A percentile compares a stretch with the other conserved stretches of the same genome.
These are phyloP conservation scores for Neodiprion lecontei DNA, from an alignment of 1,140 invertebrate genomes.

Conservation along the genomic window DNA sequence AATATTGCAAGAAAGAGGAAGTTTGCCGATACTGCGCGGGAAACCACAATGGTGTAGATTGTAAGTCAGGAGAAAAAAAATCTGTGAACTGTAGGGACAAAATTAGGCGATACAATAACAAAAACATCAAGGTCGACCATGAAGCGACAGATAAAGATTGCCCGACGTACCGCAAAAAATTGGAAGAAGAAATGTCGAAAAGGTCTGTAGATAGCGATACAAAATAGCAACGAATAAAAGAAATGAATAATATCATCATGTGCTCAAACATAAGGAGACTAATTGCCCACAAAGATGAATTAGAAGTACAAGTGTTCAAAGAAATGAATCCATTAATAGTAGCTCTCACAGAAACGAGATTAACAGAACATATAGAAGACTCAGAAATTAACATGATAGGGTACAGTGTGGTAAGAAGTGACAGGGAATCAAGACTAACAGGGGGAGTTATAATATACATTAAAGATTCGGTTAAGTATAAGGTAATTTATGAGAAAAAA, in stretches of 20 bases:
- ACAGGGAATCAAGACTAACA: slow-evolving; percentile 16
- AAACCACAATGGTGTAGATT: slow-evolving; percentile 15
- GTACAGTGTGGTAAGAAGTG: slow-evolving; percentile 14
- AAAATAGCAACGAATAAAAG: slow-evolving; percentile 15
- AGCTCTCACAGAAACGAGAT: slow-evolving; percentile 17
- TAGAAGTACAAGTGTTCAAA: background rate
- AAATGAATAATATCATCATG: background rate
- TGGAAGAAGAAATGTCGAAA: slow-evolving; percentile 9
- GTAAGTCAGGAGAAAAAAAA: slow-evolving; percentile 4
- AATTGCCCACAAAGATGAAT: slow-evolving; percentile 18
- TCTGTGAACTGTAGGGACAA: slow-evolving; percentile 23
- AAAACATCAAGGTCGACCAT: slow-evolving; percentile 16
- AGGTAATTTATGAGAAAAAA: background rate
- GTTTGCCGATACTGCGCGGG: slow-evolving; percentile 21
- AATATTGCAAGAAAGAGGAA: slow-evolving; percentile 24
- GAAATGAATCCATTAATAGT: slow-evolving; percentile 13
- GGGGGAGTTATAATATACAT: slow-evolving; percentile 22
- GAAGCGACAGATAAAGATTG: slow-evolving; percentile 17
- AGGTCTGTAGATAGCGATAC: background rate
- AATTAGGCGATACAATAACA: slow-evolving; percentile 2
- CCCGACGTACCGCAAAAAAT: slow-evolving; percentile 2
- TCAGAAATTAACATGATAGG: slow-evolving; percentile 14
- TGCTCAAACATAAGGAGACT: slow-evolving; percentile 12
- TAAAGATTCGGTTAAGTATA: slow-evolving; percentile 17
- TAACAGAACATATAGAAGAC: slow-evolving; percentile 18